Base-by-base conservation (phyloP, 2,113 vertebrate species). In the Plectropomus leopardus region DNA sequence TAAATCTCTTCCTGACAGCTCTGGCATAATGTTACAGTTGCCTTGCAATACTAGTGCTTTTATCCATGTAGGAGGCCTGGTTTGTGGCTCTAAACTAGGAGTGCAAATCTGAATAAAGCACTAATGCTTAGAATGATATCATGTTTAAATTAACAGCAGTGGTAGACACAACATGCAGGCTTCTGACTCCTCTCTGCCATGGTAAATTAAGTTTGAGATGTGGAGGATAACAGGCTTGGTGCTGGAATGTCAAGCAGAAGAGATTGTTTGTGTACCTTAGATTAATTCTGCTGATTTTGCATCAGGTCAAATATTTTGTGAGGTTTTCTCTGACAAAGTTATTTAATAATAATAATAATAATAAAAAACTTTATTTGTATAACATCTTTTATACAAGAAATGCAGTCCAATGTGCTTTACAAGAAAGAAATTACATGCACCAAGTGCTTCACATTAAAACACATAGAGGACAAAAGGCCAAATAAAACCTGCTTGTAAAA, bases 81-180 rank as follows among this genome's bases (percentile, higher is more conserved):
- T 87, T 76, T 69, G 64, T 72, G 74, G 82, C 73, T 83, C 63
- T 45, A 40, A 48, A 61, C n/a, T 5, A 55, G 65, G 71, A 83
- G 72, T 55, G 73, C 40, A 86, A 83, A 84, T 64, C 47, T 69
- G 82, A 80, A 77, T 73, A 58, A 67, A 83, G 55, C 10, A 23
- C 67, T 58, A 68, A 58, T 55, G 53, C 36, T 78, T 50, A 61
- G 34, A 75, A 76, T 80, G 70, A 88, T 76, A 79, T 89, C 74
- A 80, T 66, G 57, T 36, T 67, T 78, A 61, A 75, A 80, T 79
- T 36, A 76, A 86, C 74, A 86, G 45, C 69, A 82, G 76, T 7
- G 68, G 24, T 47, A 24, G 45, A 60, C 2, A 13, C n/a, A 61
- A 60, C 42, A 54, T 1, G 28, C 11, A 23, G 63, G 57, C 17